Evolutionary conservation across 2,888 invertebrate genomes (phyloP).

Genomic region (Cephus nigrinus): DNA sequence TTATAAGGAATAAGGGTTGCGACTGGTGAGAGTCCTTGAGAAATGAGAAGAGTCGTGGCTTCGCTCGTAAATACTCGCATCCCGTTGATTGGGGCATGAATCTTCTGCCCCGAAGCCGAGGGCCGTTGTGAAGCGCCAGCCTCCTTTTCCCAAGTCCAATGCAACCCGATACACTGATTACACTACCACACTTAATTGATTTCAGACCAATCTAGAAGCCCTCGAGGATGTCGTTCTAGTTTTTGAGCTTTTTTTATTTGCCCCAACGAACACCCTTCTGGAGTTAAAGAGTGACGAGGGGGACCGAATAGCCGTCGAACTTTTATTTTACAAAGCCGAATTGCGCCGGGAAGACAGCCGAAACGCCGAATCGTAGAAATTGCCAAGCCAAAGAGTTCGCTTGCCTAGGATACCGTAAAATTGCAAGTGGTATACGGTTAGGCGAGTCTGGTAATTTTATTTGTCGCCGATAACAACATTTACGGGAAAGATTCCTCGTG

Average conservation of each 20-base stretch:
- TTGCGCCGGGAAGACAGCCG: neutral
- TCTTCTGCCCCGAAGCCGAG: conserved; percentile 38
- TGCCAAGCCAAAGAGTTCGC: neutral
- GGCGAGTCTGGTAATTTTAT: neutral
- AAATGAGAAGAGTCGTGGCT: conserved; percentile 55
- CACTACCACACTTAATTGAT: conserved; percentile 61
- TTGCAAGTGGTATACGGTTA: neutral
- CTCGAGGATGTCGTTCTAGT: conserved; percentile 34
- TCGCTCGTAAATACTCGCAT: conserved; percentile 61
- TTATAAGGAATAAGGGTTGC: neutral
- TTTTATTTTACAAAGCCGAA: neutral
- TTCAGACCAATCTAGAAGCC: conserved; percentile 56
- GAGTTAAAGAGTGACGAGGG: neutral
- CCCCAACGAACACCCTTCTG: neutral
- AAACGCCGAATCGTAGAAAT: neutral
- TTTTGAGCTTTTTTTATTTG: conserved; percentile 23
- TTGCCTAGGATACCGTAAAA: neutral
- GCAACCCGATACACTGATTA: conserved; percentile 58
- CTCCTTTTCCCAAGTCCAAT: conserved; percentile 10
- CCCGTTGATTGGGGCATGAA: conserved; percentile 63
- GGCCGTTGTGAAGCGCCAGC: neutral
- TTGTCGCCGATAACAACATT: neutral
- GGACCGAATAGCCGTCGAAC: neutral
- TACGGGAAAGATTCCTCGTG: neutral
- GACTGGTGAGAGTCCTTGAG: conserved; percentile 27